phyloP scores from a whole-genome alignment of 2,113 vertebrate genomes.

The Felis catus region F.catus_Fca126_mat1.0 CM031423.1:74015501-74016000 shows the following conservation, averaged over 20 bases:
- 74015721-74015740: constrained; percentile 33
- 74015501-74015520: background rate
- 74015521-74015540: background rate
- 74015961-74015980: background rate
- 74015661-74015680: background rate
- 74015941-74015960: constrained; percentile 15
- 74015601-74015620: background rate
- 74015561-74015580: background rate
- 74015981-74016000: background rate
- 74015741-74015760: background rate
- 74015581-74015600: background rate
- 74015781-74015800: background rate
- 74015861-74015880: background rate
- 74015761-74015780: background rate
- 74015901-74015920: background rate
- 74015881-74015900: background rate
- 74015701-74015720: background rate
- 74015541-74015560: background rate
- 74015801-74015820: background rate
- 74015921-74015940: background rate
- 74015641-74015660: background rate
- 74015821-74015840: background rate
- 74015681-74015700: background rate
- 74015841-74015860: fast-evolving
- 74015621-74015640: background rate